Percentiles rank a stretch among this genome's conserved stretches.
These are phyloP conservation scores for Drosophila leonis DNA, from an alignment of 2,888 invertebrate genomes.

Conservation along the genomic window DNA sequence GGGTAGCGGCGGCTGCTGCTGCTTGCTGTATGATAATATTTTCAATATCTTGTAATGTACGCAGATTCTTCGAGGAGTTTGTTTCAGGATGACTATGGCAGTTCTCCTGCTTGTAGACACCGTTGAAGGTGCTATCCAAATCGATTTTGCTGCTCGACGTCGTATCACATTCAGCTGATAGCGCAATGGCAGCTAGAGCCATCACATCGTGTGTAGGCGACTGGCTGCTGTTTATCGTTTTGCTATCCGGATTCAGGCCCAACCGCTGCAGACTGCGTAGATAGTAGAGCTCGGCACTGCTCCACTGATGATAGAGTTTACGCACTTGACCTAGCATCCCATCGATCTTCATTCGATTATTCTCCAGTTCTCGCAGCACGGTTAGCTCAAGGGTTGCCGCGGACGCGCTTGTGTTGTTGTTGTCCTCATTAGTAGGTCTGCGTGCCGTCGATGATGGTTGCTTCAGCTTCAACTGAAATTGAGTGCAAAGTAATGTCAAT, in stretches of 20 bases:
- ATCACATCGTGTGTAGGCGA: slow-evolving; percentile 58
- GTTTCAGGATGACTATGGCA: background rate
- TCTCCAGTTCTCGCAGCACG: slow-evolving; percentile 55
- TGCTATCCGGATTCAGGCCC: slow-evolving; percentile 42
- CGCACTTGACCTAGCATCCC: slow-evolving; percentile 58
- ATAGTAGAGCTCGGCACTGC: slow-evolving; percentile 74
- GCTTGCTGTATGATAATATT: slow-evolving; percentile 66
- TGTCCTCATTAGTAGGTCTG: background rate
- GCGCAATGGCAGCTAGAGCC: slow-evolving; percentile 74
- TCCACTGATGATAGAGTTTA: slow-evolving; percentile 67
- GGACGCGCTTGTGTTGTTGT: background rate
- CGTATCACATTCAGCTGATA: slow-evolving; percentile 61
- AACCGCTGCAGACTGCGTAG: slow-evolving; percentile 70
- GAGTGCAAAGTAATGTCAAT: slow-evolving; percentile 76
- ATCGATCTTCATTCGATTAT: slow-evolving; percentile 49
- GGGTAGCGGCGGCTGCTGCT: slow-evolving; percentile 19
- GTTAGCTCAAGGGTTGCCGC: slow-evolving; percentile 46
- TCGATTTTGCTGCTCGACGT: slow-evolving; percentile 1
- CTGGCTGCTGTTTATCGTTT: background rate
- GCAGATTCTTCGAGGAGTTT: slow-evolving; percentile 12
- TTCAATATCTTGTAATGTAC: slow-evolving; percentile 65
- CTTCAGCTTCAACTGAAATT: slow-evolving; percentile 70
- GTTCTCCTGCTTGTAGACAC: slow-evolving; percentile 22
- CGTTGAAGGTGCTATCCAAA: background rate
- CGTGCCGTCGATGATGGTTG: background rate